Percentiles rank a stretch among this genome's conserved stretches.
phyloP scores from a whole-genome alignment of 1,140 invertebrate genomes.

The Amphibalanus amphitrite region DNA sequence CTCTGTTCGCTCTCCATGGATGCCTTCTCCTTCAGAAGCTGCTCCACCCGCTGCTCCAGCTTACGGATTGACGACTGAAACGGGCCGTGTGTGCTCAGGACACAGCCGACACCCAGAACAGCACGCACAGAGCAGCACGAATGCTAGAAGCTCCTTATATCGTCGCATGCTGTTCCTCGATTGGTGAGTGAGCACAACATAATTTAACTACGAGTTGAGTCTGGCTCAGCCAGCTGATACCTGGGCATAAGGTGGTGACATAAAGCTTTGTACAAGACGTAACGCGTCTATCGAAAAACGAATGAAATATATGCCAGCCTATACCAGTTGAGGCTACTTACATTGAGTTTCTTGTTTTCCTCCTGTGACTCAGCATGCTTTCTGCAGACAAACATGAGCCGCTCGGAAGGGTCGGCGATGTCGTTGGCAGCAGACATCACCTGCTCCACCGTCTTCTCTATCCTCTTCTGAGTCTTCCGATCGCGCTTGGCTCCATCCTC shows the following conservation, averaged over 20 bases:
- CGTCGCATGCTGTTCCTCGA: no score
- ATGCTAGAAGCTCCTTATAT: no score
- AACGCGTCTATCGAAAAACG: no score
- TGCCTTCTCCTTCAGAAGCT: conserved; percentile 57
- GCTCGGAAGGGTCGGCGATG: background rate
- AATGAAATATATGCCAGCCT: no score
- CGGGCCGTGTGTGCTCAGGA: no score
- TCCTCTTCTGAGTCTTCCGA: background rate
- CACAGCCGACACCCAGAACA: no score
- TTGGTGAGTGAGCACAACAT: no score
- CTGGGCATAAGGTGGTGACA: no score
- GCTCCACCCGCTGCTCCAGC: conserved; percentile 41
- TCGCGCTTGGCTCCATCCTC: background rate
- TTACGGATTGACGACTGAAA: conserved; percentile 33
- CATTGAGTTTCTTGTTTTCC: background rate
- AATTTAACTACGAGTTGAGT: no score
- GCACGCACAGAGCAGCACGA: no score
- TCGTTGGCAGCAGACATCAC: background rate
- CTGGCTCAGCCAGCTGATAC: no score
- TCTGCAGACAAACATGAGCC: background rate
- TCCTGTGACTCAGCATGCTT: background rate
- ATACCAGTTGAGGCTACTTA: background rate
- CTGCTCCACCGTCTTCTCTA: background rate
- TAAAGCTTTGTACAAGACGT: no score
- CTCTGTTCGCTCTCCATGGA: conserved; percentile 62